These are phyloP conservation scores for Haliclona indistincta DNA, from an alignment of 37 sponge, comb jelly and placozoan genomes.

Conservation along the genomic window DNA sequence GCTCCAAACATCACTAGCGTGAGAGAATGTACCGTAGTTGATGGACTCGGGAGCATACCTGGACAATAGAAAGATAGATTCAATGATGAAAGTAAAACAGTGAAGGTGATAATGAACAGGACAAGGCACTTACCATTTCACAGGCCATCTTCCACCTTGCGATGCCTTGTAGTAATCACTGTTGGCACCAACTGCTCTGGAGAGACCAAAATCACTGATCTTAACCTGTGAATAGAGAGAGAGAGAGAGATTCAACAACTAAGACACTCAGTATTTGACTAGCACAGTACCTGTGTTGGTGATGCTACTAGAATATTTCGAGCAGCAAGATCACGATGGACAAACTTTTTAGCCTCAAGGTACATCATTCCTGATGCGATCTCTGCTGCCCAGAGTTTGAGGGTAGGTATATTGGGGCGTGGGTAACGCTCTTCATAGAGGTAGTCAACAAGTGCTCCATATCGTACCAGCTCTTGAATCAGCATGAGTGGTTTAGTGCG, in stretches of 20 bases:
- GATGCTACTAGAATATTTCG: slow-evolving; percentile 91
- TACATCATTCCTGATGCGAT: slow-evolving; percentile 94
- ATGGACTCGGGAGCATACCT: slow-evolving; percentile 99
- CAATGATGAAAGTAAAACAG: not conserved
- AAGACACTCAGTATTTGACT: too few relatives aligned
- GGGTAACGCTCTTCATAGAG: slow-evolving; percentile 65
- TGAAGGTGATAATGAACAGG: not conserved
- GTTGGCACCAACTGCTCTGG: slow-evolving; percentile 90
- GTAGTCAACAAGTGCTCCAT: slow-evolving; percentile 85
- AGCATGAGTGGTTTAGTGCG: slow-evolving; percentile 76
- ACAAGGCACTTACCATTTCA: slow-evolving; percentile 81
- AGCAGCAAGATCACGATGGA: slow-evolving; percentile 95
- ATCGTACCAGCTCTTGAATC: slow-evolving; percentile 84
- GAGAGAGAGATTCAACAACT: too few relatives aligned
- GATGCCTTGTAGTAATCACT: slow-evolving; percentile 96
- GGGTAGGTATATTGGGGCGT: slow-evolving; percentile 50
- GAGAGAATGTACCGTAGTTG: slow-evolving; percentile 91
- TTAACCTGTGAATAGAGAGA: slow-evolving; percentile 69
- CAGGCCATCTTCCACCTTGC: slow-evolving; percentile 97
- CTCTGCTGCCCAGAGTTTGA: slow-evolving; percentile 93
- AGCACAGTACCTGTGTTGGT: slow-evolving; percentile 7
- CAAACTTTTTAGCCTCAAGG: slow-evolving; percentile 88
- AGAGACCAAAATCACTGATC: slow-evolving; percentile 99
- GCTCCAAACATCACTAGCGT: slow-evolving; percentile 97
- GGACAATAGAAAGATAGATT: not conserved